Evolutionary conservation across 1,140 invertebrate species (phyloP), one percentile per base, ranked within the genome.

Genomic region (Drosophila sulfurigaster): DNA sequence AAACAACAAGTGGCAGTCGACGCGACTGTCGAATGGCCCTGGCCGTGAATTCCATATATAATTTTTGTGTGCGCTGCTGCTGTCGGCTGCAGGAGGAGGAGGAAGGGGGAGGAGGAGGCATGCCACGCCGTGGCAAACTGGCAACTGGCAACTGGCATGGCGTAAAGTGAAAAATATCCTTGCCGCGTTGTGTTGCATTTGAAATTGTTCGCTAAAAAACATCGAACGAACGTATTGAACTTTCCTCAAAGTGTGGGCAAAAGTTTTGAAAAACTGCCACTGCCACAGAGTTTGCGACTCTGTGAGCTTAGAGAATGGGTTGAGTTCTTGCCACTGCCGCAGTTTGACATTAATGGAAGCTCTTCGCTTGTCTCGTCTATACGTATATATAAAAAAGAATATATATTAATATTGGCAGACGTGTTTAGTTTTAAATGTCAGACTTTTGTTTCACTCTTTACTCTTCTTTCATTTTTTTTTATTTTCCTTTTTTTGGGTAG

Each of bases 11-110:
- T 75, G 68, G 68, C 73, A 75, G 59, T 63, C 72, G 45, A 63
- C 51, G 60, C 58, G 71, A 75, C 75, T 71, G 71, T 45, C 62
- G 48, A 75, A 56, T 78, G 83, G 73, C 83, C 83, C 79, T 87
- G 83, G 83, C 83, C 83, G 77, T 87, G 83, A 87, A 87, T 88
- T 82, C 79, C 76, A 79, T 82, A 76, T 79, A 86, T 86, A 86
- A 86, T 86, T 79, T 69, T 52, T 62, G 30, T 15, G n/a, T n/a
- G 28, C 2, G 49, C n/a, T 6, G 30, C 13, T 30, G 13, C n/a
- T 30, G 32, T 15, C 8, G 49, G 25, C 4, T 1, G n/a, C 1
- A 5, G 41, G 1, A n/a, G 28, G 3, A 25, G 20, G 20, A 25
- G 3, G 3, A 4, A 4, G 20, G 3, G 0, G 2, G 20, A 3